Conservation (phyloP, 2,113 vertebrate species). For the Piliocolobus tephrosceles region DNA sequence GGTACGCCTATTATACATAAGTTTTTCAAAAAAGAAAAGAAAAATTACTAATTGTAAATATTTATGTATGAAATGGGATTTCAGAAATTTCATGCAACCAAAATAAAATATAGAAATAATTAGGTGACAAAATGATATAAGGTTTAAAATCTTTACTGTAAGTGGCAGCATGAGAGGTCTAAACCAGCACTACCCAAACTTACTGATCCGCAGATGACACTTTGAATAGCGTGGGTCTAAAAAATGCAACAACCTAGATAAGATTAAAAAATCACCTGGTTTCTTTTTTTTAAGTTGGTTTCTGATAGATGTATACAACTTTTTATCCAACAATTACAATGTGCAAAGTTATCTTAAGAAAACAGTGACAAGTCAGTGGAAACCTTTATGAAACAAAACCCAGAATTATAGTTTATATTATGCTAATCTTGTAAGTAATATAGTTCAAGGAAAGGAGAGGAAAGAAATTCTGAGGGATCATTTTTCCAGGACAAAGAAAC, state of each 20-base stretch:
- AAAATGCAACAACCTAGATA: background rate
- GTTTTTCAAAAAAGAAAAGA: background rate
- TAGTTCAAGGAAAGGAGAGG: background rate
- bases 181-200: background rate
- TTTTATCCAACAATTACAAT: background rate
- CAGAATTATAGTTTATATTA: background rate
- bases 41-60: background rate
- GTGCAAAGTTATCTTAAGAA: background rate
- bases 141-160: background rate
- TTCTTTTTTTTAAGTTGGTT: background rate
- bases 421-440: background rate
- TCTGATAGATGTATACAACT: background rate
- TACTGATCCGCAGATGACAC: background rate
- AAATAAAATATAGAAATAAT: slow-evolving; percentile 15
- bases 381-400: background rate
- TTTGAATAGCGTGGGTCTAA: background rate
- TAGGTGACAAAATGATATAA: background rate
- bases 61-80: background rate
- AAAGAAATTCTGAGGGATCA: background rate
- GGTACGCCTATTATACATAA: background rate
- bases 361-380: background rate
- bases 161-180: background rate
- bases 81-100: background rate
- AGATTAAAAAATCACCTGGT: background rate
- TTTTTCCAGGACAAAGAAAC: background rate